Evolutionary conservation across 2,888 invertebrate genomes (phyloP).

Genomic region (Drosophila pseudotakahashii): DNA sequence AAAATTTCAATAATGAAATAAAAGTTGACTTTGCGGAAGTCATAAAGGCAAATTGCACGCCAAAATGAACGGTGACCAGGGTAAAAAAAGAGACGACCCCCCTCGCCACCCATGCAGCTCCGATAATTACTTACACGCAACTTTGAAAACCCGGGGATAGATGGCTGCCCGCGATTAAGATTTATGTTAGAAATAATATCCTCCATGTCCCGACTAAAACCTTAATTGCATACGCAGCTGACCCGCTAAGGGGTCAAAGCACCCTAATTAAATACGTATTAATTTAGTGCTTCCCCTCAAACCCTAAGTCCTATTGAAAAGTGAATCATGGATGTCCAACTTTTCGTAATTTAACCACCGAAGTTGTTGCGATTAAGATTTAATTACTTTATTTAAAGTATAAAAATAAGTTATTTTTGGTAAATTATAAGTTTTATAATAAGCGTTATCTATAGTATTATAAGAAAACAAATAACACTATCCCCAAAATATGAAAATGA

Average conservation of each 20-base stretch:
- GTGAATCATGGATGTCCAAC: neutral
- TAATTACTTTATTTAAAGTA: no score
- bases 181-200: slow-evolving; percentile 57
- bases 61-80: slow-evolving; percentile 41
- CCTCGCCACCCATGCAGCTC: slow-evolving; percentile 1
- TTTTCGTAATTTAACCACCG: no score
- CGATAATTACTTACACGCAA: slow-evolving; percentile 35
- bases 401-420: no score
- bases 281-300: neutral
- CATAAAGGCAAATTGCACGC: slow-evolving; percentile 74
- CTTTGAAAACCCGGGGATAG: slow-evolving; percentile 23
- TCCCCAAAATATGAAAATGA: no score
- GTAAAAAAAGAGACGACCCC: slow-evolving; percentile 5
- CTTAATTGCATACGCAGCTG: slow-evolving; percentile 49
- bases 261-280: slow-evolving; percentile 29
- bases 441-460: no score
- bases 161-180: slow-evolving; percentile 63
- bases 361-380: no score
- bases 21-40: slow-evolving; percentile 70
- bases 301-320: neutral
- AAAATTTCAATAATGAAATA: slow-evolving; percentile 74
- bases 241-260: slow-evolving; percentile 32
- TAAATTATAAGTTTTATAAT: no score
- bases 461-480: no score
- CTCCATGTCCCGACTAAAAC: slow-evolving; percentile 6